Percentiles rank a stretch among this genome's conserved stretches.
Conservation (phyloP, 2,113 vertebrate genomes). For the Limanda limanda region DNA sequence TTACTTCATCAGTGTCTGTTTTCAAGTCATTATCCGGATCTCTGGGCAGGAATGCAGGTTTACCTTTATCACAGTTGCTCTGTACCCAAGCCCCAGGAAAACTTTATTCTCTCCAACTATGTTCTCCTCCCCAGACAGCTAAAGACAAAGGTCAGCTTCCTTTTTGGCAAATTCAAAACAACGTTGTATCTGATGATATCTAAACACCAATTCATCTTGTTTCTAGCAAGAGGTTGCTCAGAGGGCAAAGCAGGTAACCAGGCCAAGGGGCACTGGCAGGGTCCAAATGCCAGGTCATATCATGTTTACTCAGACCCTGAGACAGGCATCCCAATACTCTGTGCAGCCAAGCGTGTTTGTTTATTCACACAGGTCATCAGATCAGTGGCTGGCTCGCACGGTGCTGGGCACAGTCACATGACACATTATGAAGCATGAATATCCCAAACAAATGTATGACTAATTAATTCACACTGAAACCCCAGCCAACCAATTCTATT, state of each 20-base stretch:
- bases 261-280: slow-evolving; percentile 50
- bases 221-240: slow-evolving; percentile 21
- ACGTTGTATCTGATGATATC: background rate
- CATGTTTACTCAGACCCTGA: slow-evolving; percentile 55
- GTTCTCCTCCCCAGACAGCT: background rate
- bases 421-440: slow-evolving; percentile 14
- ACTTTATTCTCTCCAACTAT: background rate
- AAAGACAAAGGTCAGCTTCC: background rate
- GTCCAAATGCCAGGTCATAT: slow-evolving; percentile 59
- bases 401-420: slow-evolving; percentile 6
- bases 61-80: background rate
- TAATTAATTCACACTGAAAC: background rate
- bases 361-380: slow-evolving; percentile 37
- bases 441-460: slow-evolving; percentile 24
- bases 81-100: background rate
- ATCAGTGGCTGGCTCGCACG: slow-evolving; percentile 18
- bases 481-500: background rate
- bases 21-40: background rate
- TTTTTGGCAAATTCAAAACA: background rate
- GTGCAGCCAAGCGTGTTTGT: slow-evolving; percentile 42
- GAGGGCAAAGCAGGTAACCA: slow-evolving; percentile 33
- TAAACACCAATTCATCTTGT: slow-evolving; percentile 5
- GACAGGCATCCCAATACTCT: slow-evolving; percentile 33
- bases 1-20: background rate
- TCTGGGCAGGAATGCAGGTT: background rate